Base-by-base conservation (phyloP, 2,888 invertebrate genomes). In the Timandra comae region DNA sequence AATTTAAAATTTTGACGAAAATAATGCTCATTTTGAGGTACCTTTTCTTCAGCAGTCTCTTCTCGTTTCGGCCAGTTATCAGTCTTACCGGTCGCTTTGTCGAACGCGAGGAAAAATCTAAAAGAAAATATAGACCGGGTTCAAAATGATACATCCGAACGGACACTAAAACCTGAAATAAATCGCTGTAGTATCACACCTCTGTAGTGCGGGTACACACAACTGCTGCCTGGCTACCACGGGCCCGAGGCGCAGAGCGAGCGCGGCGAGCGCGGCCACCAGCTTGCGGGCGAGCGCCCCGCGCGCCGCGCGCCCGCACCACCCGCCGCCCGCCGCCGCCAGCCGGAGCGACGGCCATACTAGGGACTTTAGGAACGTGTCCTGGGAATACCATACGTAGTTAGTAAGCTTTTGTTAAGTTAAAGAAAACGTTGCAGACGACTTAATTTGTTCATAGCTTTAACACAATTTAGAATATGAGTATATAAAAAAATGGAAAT, bases 281-380 rank as follows among this genome's bases (percentile, higher is more conserved):
- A 95, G 89, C 77, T 97, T 96, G 43, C 92, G 89, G 0, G 94
- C 90, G 23, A 97, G 77, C 4, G 94, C 89, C 28, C 89, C 87
- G 1, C 97, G 89, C 12, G 86, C 67, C 28, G 88, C 87, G 1
- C 97, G 96, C 56, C 91, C 92, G 0, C 97, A 96, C 80, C 97
- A 98, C 43, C 93, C 88, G 38, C 92, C 90, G 0, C 91, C 89
- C 0, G 97, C 94, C 2, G 95, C 93, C 2, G 96, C 82, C 21
- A 98, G 81, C 1, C 93, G 89, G 1, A 97, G 88, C 0, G 93
- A 89, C 7, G 97, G 97, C 61, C 94, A 90, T 1, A 99, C 73
- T 27, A 98, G 93, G 11, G 91, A 90, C 57, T 92, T 92, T 10
- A 98, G 87, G 37, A 98, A 90, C 0, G 91, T 91, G 60, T 98